A percentile compares a stretch with the other conserved stretches of the same genome.
These are phyloP conservation scores for Drosophila ogumai DNA, from an alignment of 1,140 invertebrate genomes.

Conservation along the genomic window DNA sequence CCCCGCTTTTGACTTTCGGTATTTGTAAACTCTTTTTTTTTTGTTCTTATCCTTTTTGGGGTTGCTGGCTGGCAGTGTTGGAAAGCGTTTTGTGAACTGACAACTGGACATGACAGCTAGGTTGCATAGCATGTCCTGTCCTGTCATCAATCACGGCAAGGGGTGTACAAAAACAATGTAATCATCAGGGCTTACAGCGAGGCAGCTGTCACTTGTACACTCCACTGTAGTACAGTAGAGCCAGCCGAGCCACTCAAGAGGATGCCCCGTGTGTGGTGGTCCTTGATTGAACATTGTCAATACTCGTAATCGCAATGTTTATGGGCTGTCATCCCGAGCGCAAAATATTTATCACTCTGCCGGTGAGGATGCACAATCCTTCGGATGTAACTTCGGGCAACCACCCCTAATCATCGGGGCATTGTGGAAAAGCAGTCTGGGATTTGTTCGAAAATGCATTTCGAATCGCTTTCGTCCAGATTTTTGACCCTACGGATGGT, in stretches of 20 bases:
- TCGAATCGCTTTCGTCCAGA: slow-evolving; percentile 42
- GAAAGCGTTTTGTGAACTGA: slow-evolving; percentile 16
- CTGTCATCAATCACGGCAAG: slow-evolving; percentile 35
- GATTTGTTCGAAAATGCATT: slow-evolving; percentile 49
- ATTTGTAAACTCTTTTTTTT: slow-evolving; percentile 61
- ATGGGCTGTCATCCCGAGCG: slow-evolving; percentile 71
- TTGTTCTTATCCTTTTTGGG: not conserved
- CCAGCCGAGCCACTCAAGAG: slow-evolving; percentile 35
- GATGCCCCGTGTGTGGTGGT: slow-evolving; percentile 32
- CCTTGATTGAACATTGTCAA: slow-evolving; percentile 60
- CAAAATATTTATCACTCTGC: slow-evolving; percentile 78
- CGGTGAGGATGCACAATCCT: slow-evolving; percentile 30
- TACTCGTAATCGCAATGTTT: slow-evolving; percentile 54
- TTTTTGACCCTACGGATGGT: slow-evolving; percentile 34
- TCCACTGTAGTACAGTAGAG: slow-evolving; percentile 41
- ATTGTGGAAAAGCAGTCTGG: slow-evolving; percentile 50
- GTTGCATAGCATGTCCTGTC: not conserved
- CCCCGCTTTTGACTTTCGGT: slow-evolving; percentile 59
- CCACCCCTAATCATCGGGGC: slow-evolving; percentile 69
- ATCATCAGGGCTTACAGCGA: slow-evolving; percentile 57
- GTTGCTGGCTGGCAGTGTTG: slow-evolving; percentile 38
- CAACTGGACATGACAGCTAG: slow-evolving; percentile 50
- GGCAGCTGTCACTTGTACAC: slow-evolving; percentile 49
- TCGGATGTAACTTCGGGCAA: slow-evolving; percentile 1
- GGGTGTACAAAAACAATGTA: slow-evolving; percentile 50